phyloP scores from a whole-genome alignment of 2,797 vertebrate species.

The Sebastes hubbsi region DNA sequence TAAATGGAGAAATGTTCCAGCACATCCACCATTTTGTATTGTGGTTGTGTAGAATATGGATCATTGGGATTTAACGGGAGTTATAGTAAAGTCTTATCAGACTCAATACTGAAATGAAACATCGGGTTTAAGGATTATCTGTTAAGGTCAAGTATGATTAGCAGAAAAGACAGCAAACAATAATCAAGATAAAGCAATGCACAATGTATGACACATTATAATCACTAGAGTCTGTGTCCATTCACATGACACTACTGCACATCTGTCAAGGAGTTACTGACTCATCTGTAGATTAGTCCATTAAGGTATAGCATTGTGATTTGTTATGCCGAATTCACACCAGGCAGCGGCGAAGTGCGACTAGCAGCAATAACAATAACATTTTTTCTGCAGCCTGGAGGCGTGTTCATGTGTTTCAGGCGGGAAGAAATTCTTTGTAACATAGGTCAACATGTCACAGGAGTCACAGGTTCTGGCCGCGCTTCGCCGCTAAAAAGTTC shows the following conservation, averaged over 20 bases:
- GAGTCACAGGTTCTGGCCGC: too few species aligned
- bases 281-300: background rate
- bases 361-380: too few species aligned
- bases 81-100: background rate
- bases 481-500: too few species aligned
- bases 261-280: background rate
- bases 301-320: too few species aligned
- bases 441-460: too few species aligned
- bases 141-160: slow-evolving; percentile 28
- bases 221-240: background rate
- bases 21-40: background rate
- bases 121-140: background rate
- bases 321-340: background rate
- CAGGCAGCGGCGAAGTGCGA: too few species aligned
- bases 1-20: slow-evolving; percentile 1
- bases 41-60: background rate
- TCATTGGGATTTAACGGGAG: slow-evolving; percentile 12
- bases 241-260: background rate
- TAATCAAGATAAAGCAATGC: background rate
- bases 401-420: too few species aligned
- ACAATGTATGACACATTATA: background rate
- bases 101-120: background rate
- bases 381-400: too few species aligned
- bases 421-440: too few species aligned
- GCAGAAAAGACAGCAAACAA: background rate